Evolutionary conservation across 2,888 invertebrate genomes (phyloP).

Genomic region (Sarcophaga subvicina): DNA sequence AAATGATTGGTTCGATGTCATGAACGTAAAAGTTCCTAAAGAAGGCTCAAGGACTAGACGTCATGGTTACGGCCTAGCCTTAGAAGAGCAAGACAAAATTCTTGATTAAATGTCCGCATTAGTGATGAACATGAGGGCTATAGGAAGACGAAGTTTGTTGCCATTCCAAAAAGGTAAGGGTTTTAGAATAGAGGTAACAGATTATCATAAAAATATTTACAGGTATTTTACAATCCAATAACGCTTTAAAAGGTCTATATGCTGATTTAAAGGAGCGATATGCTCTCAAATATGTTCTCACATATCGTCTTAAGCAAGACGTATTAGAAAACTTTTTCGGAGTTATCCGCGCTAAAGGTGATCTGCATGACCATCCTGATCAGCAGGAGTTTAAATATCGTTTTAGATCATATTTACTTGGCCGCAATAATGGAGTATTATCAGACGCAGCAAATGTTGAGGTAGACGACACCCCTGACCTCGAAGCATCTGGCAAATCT

Average conservation of each 20-base stretch:
- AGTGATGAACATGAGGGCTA: slow-evolving; percentile 50
- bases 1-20: slow-evolving; percentile 67
- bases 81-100: slow-evolving; percentile 55
- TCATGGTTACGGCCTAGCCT: slow-evolving; percentile 46
- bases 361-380: slow-evolving; percentile 56
- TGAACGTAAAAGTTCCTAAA: slow-evolving; percentile 51
- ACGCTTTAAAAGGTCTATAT: slow-evolving; percentile 41
- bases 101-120: slow-evolving; percentile 56
- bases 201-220: slow-evolving; percentile 10
- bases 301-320: slow-evolving; percentile 60
- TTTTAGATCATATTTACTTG: not conserved
- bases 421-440: slow-evolving; percentile 15
- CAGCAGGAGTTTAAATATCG: slow-evolving; percentile 28
- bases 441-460: not conserved
- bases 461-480: slow-evolving; percentile 6
- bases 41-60: slow-evolving; percentile 31
- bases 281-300: slow-evolving; percentile 47
- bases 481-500: not conserved
- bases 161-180: slow-evolving; percentile 60
- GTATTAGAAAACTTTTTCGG: slow-evolving; percentile 63
- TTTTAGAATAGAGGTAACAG: not conserved
- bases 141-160: slow-evolving; percentile 36
- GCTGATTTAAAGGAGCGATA: slow-evolving; percentile 22
- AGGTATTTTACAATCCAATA: slow-evolving; percentile 61
- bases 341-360: slow-evolving; percentile 46